These are phyloP conservation scores for Parazoanthus atlanticus DNA, from an alignment of 92 coral and sea anemone genomes.

Conservation along the genomic window DNA sequence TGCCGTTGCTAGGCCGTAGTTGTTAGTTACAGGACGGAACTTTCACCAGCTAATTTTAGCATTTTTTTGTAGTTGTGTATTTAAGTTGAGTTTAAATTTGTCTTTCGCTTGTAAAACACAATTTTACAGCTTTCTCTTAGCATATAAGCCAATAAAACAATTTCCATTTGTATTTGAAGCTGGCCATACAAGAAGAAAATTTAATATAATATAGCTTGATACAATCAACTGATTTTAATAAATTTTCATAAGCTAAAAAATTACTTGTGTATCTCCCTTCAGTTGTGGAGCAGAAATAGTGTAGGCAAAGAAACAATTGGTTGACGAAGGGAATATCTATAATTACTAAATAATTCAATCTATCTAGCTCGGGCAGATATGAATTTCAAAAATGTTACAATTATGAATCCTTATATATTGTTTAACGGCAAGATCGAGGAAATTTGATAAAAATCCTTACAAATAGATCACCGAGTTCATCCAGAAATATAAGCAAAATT, in stretches of 20 bases:
- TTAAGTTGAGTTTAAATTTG: not conserved
- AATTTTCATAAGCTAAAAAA: not conserved
- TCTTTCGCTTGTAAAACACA: not conserved
- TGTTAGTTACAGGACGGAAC: not conserved
- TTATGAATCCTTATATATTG: not conserved
- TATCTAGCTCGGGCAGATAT: not conserved
- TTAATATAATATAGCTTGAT: no score
- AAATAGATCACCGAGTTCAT: not conserved
- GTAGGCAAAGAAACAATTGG: no score
- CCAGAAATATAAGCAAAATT: not conserved
- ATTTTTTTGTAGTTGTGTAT: not conserved
- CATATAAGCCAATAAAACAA: not conserved
- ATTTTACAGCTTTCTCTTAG: not conserved
- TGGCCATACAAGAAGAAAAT: not conserved
- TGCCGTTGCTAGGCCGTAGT: not conserved
- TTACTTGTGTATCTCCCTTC: not conserved
- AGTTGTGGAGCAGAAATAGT: no score
- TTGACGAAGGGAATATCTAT: not conserved
- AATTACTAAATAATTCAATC: not conserved
- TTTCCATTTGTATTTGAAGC: not conserved
- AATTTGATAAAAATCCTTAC: not conserved
- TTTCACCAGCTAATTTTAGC: not conserved
- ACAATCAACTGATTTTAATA: not conserved
- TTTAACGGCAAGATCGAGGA: not conserved
- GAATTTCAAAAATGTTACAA: not conserved